Evolutionary conservation across 2,888 invertebrate species (phyloP).

Genomic region (Nephrotoma appendiculata): DNA sequence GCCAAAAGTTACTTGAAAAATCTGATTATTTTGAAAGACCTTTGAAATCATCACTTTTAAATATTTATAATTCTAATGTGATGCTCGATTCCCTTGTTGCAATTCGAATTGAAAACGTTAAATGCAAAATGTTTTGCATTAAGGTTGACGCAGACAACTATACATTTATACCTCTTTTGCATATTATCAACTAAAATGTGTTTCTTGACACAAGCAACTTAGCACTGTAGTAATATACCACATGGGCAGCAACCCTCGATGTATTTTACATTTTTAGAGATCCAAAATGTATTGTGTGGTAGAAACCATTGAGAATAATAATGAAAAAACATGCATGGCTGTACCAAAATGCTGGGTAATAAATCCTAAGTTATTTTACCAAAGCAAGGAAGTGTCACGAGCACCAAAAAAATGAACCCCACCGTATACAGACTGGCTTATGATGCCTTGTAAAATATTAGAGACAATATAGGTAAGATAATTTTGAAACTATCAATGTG

Average conservation of each 20-base stretch:
- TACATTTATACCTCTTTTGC: background rate
- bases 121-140: background rate
- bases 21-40: background rate
- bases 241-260: background rate
- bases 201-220: background rate
- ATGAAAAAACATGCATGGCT: background rate
- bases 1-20: background rate
- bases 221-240: no score
- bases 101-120: background rate
- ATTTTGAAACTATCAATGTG: background rate
- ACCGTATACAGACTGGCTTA: background rate
- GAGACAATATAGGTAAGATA: background rate
- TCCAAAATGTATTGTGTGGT: background rate
- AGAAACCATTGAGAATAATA: background rate
- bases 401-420: background rate
- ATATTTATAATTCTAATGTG: background rate
- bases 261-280: background rate
- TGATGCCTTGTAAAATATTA: background rate
- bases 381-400: background rate
- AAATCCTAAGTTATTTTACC: background rate
- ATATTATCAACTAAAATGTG: background rate
- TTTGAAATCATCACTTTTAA: background rate
- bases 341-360: background rate
- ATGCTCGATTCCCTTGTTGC: background rate
- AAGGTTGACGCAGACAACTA: background rate